Base-by-base conservation (phyloP, 2,888 invertebrate genomes). In the Leucozona laternaria region DNA sequence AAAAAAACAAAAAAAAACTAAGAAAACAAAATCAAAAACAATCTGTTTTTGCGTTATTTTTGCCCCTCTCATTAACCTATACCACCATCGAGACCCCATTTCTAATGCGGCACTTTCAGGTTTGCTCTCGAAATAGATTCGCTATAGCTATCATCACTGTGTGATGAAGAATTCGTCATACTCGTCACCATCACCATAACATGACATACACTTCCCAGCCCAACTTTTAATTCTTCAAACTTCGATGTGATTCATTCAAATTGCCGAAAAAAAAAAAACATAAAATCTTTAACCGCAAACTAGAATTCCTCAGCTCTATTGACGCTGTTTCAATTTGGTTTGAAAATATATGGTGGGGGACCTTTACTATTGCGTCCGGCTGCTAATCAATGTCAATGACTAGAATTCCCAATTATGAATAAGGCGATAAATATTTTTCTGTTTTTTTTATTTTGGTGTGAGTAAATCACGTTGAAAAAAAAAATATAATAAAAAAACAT, bases 71-170 rank as follows among this genome's bases (percentile, higher is more conserved):
- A 4, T 64, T 64, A 64, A 66, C 48, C 48, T 50, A 66, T 22
- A 50, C 50, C 5, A 50, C 15, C 17, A 28, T 22, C 34, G 22
- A 66, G 66, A 37, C 37, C 68, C 8, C 15, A 53, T 22, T 68
- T 68, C 68, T n/a, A 8, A 43, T 45, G 31, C 31, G 13, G 64
- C 28, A 17, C 22, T 66, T 13, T 50, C 11, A 22, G 34, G 11
- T 68, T 68, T 68, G 11, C n/a, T 37, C 68, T 53, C 53, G 25
- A 68, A 68, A 68, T 68, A 68, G 68, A 68, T 37, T 22, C 15
- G 7, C 28, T 25, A 53, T 22, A 20, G 7, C 28, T 25, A n/a
- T 34, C 37, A 37, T 34, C 37, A 37, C 53, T 68, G 43, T 22
- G 48, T 28, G 66, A 66, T 50, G 20, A 53, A 68, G n/a, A 68